phyloP scores from a whole-genome alignment of 2,888 invertebrate species.

The Thymelicus acteon region DNA sequence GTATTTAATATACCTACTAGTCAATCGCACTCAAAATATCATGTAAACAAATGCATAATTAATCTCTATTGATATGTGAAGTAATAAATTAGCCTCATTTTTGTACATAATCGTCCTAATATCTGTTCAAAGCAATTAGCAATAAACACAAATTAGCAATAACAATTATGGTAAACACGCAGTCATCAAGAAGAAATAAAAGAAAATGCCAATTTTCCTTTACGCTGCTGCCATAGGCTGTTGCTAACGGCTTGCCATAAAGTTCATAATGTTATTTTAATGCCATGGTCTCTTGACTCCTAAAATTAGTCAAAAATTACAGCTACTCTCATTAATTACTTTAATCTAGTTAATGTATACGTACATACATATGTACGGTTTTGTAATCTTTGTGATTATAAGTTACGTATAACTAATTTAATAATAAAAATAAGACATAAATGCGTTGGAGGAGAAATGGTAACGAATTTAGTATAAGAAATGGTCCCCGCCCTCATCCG shows the following conservation, averaged over 20 bases:
- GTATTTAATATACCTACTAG: too few relatives aligned
- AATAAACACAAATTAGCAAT: conserved; percentile 55
- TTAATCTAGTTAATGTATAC: conserved; percentile 6
- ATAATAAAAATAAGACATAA: not conserved
- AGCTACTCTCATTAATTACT: conserved; percentile 10
- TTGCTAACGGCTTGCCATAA: conserved; percentile 2
- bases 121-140: conserved; percentile 44
- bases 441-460: not conserved
- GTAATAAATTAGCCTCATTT: conserved; percentile 3
- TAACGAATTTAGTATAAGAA: conserved; percentile 45
- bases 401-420: too few relatives aligned
- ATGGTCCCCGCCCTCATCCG: conserved; percentile 65
- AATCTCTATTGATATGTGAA: not conserved
- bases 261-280: conserved; percentile 3
- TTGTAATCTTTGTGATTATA: not conserved
- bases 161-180: conserved; percentile 42
- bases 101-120: conserved; percentile 19
- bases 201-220: conserved; percentile 11
- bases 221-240: not conserved
- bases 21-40: too few relatives aligned
- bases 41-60: too few relatives aligned
- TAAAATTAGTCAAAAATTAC: conserved; percentile 19
- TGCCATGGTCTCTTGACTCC: conserved; percentile 10
- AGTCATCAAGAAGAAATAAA: conserved; percentile 14
- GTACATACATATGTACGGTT: not conserved